phyloP scores from a whole-genome alignment of 1,140 invertebrate genomes.

The Heliothis virescens region DNA sequence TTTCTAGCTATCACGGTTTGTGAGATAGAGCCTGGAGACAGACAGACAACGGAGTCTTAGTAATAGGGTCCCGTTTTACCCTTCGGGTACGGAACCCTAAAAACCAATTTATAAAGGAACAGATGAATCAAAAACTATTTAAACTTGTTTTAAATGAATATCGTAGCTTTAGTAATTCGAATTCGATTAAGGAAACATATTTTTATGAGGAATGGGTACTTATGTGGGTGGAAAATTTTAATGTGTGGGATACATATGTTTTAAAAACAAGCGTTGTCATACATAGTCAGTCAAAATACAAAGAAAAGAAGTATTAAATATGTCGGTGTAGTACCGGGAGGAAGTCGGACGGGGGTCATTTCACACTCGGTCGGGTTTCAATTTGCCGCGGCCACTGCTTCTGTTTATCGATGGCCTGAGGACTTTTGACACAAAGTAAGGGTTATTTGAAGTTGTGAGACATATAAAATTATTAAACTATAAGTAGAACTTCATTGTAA shows the following conservation, averaged over 20 bases:
- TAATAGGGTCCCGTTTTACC: too few species aligned
- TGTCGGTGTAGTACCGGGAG: constrained; percentile 69
- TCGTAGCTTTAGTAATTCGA: neutral
- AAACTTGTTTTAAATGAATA: too few species aligned
- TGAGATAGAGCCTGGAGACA: too few species aligned
- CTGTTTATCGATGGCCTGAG: constrained; percentile 68
- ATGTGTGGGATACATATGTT: neutral
- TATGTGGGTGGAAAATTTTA: too few species aligned
- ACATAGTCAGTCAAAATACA: constrained; percentile 70
- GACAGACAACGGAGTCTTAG: too few species aligned
- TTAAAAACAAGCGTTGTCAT: constrained; percentile 30
- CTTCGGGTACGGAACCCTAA: too few species aligned
- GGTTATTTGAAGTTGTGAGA: constrained; percentile 9
- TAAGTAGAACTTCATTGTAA: neutral
- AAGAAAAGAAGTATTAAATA: constrained; percentile 70
- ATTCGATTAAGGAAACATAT: neutral
- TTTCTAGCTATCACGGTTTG: too few species aligned
- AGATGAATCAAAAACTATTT: too few species aligned
- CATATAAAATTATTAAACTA: too few species aligned
- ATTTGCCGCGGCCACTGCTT: constrained; percentile 73
- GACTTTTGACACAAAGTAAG: constrained; percentile 41
- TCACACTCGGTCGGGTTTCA: constrained; percentile 82
- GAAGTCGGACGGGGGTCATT: constrained; percentile 76
- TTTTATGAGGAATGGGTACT: too few species aligned
- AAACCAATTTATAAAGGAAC: neutral